These are phyloP conservation scores for Scleropages formosus DNA, from an alignment of 2,797 vertebrate genomes.

Conservation along the genomic window DNA sequence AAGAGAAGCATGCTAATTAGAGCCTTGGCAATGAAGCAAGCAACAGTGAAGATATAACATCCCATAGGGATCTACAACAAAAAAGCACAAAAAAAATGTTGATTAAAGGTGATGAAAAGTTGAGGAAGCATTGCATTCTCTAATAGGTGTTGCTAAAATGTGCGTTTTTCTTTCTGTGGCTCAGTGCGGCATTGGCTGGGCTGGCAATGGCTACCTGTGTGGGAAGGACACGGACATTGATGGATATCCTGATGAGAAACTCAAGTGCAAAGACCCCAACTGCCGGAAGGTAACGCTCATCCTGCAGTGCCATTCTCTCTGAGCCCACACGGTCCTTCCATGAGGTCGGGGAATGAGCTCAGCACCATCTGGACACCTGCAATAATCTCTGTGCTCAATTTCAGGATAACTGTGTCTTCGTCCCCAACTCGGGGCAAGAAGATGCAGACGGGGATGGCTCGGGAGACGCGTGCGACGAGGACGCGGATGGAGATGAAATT, in stretches of 20 bases:
- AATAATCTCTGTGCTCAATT: background rate
- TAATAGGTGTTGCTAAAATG: background rate
- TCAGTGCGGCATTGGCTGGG: conserved; percentile 95
- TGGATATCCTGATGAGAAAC: conserved; percentile 92
- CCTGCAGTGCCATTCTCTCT: background rate
- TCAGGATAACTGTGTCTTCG: conserved; percentile 89
- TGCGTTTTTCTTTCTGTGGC: background rate
- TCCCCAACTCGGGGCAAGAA: conserved; percentile 97
- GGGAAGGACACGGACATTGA: conserved; percentile 97
- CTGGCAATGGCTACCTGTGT: conserved; percentile 91
- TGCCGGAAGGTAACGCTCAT: conserved; percentile 82
- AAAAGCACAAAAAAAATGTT: background rate
- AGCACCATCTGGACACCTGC: no score
- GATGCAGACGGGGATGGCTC: conserved; percentile 84
- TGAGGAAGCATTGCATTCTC: background rate
- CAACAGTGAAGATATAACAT: no score
- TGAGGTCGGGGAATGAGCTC: no score
- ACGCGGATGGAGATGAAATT: conserved; percentile 94
- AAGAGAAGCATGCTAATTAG: background rate
- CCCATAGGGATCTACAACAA: background rate
- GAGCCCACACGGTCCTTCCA: background rate
- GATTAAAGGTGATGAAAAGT: background rate
- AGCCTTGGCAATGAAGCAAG: background rate
- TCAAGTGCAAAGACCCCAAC: conserved; percentile 78
- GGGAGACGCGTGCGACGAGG: conserved; percentile 88